phyloP scores from a whole-genome alignment of 2,797 vertebrate genomes.

The Cryptoblepharus egeriae region DNA sequence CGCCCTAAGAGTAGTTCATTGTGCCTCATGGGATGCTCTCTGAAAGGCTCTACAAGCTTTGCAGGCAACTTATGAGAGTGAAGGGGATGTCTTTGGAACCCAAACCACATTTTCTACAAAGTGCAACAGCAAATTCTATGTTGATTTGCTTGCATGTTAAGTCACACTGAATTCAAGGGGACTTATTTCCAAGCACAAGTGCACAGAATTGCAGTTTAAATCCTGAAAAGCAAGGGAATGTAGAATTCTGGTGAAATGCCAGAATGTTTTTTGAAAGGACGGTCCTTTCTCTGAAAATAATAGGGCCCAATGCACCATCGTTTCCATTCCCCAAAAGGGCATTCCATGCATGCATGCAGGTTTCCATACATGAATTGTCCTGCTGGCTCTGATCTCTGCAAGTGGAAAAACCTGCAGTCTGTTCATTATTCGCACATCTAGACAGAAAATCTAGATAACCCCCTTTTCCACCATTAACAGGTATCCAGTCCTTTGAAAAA shows the following conservation, averaged over 20 bases:
- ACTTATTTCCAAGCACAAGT: not conserved
- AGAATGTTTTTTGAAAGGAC: too few relatives aligned
- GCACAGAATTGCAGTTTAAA: constrained; percentile 26
- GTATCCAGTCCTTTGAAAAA: too few relatives aligned
- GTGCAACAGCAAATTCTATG: not conserved
- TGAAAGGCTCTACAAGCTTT: not conserved
- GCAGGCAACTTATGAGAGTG: not conserved
- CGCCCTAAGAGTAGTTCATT: too few relatives aligned
- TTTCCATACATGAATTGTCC: not conserved
- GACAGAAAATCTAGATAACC: not conserved
- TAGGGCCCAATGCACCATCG: not conserved
- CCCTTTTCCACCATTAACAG: not conserved
- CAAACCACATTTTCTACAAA: not conserved
- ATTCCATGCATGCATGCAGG: not conserved
- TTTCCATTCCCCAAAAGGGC: not conserved
- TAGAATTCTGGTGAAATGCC: constrained; percentile 22
- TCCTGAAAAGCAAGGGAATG: constrained; percentile 62
- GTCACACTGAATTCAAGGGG: not conserved
- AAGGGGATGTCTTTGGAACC: too few relatives aligned
- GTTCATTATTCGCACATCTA: not conserved
- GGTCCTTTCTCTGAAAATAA: too few relatives aligned
- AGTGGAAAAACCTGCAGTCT: not conserved
- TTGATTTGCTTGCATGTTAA: not conserved
- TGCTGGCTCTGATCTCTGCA: not conserved
- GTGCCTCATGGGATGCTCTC: not conserved